Evolutionary conservation across 2,797 vertebrate species (phyloP), one percentile per base, ranked within the genome.

Genomic region (Micromesistius poutassou): DNA sequence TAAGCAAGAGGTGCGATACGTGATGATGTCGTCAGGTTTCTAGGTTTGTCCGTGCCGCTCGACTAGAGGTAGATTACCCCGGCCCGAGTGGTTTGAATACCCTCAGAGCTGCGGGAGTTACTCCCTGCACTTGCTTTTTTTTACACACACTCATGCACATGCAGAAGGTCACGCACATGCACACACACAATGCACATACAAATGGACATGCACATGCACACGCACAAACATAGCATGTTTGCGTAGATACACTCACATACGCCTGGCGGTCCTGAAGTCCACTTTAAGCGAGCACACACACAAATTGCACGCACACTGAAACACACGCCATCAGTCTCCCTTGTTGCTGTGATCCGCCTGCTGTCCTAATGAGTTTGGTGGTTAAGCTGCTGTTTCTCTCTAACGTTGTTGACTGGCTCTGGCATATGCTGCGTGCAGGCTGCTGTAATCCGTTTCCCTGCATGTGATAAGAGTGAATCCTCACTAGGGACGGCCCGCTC

Each of bases 371-470:
- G 88, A 90, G 80, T 91, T 89, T 83, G 84, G 89, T 90, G 76
- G 75, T 90, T 91, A 91, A 91, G 88, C 90, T 88, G 81, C 86
- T 83, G 87, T 91, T 91, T 92, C 78, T 78, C 83, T 90, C 88
- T 84, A 89, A 89, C 87, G 83, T 87, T 90, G 90, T 92, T 91
- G 90, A 89, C 86, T 82, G 81, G 86, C 81, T 19, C 71, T 70
- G 79, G 81, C 89, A 88, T 91, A 86, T 91, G 89, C 84, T 77
- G 77, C 46, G 22, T 30, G 66, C 66, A 28, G 66, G 50, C 35
- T 72, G 50, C 35, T 72, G 68, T 89, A 92, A 91, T 91, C 85
- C 87, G 75, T 83, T 72, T 50, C 46, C 74, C 87, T 82, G 78
- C 31, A 77, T 81, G 71, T 83, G 74, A 82, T 82, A 36, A 36